Evolutionary conservation across 1,140 invertebrate species (phyloP), one percentile per base, ranked within the genome.

Genomic region (Heliconius nattereri): DNA sequence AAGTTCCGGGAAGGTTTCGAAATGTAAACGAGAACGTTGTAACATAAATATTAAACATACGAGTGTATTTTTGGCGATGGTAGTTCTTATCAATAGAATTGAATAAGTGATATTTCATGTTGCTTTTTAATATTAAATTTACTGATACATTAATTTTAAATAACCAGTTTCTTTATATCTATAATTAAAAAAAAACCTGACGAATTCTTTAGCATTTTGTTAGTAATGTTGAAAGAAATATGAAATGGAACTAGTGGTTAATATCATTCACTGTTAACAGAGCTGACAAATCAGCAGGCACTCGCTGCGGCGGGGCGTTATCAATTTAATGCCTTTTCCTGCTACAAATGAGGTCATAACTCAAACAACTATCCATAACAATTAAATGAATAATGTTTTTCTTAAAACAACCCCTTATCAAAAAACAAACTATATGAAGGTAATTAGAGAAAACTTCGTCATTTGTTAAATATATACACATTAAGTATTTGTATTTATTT

Each of bases 241-340:
- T 66, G 23, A n/a, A 66, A 29, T 23, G 29, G 29, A 23, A 29
- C 11, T 16, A 66, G 23, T 66, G 11, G 26, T 66, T 66, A 66
- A 13, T 66, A 6, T 66, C 11, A 66, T 66, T 66, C 26, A 26
- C 60, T 66, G 20, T 66, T 66, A 66, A 66, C 60, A 66, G 26
- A 66, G 60, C 60, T 66, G 60, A 66, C 60, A 66, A 57, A 66
- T 66, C 26, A 66, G 29, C 60, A 66, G 23, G 60, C 60, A 11
- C 60, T 66, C 60, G 40, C 57, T 78, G 71, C 23, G 52, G 75
- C 76, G 86, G 81, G 81, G 85, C 85, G 89, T 92, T 92, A 92
- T 94, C 88, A 91, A 91, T 91, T 92, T 89, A 90, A 92, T 92
- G 89, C 89, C 87, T 86, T 92, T 94, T 93, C 91, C 91, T 93